Evolutionary conservation across 1,140 invertebrate genomes (phyloP), one percentile per base, ranked within the genome.

Genomic region (Sipha flava): DNA sequence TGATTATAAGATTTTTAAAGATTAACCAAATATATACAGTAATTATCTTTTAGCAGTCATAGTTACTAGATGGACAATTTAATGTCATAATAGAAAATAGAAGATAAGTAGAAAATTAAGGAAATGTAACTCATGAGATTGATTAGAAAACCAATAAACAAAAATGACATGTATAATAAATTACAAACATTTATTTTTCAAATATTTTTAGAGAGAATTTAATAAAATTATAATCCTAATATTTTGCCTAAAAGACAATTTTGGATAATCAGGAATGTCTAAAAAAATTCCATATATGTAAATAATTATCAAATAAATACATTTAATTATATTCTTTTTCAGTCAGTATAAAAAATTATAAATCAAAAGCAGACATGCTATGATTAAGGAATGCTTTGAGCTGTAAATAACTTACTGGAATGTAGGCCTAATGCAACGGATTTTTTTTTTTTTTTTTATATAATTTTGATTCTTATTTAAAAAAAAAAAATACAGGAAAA

Each of bases 291-390:
- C 73, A 54, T 54, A 54, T 26, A 59, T 21, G 52, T 77, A 77
- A 77, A 77, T 77, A 77, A 77, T 77, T 77, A 77, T 77, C 52
- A 77, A 77, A 77, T 77, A 77, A 77, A 75, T 75, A 75, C 72
- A 75, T 75, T 77, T 57, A 57, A 77, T 77, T 59, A 77, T 77
- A 77, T 77, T 77, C 73, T 59, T 52, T 59, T 70, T 77, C 73
- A 77, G 73, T 77, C 73, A 77, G 73, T 77, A 77, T 77, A 77
- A 77, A 75, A 40, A 77, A 77, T 77, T 77, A 77, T 77, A 77
- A 77, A 77, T 77, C 73, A 77, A 77, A 77, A 77, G 73, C 73
- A 77, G 49, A 77, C 52, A 3, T 40, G 73, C 73, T 57, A 77
- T 59, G 73, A 77, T 77, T 2, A 40, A 77, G 73, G 73, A 77